phyloP scores from a whole-genome alignment of 2,113 vertebrate genomes.

The Rhinopomastus cyanomelas region DNA sequence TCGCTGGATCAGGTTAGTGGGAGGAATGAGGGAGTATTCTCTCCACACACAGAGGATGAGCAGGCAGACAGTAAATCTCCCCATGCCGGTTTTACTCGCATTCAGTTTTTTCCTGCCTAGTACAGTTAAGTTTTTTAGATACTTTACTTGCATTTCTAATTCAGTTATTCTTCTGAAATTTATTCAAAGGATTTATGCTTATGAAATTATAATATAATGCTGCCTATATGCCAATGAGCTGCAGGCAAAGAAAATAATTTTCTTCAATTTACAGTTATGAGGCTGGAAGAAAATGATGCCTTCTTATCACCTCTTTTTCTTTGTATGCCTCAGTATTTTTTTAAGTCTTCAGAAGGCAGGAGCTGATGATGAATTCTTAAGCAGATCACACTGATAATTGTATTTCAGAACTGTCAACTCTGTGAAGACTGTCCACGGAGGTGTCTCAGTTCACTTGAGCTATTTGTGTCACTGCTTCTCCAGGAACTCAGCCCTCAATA shows the following conservation, averaged over 20 bases:
- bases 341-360: slow-evolving; percentile 84
- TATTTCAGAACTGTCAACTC: slow-evolving; percentile 93
- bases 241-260: slow-evolving; percentile 88
- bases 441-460: slow-evolving; percentile 81
- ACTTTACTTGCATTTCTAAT: slow-evolving; percentile 85
- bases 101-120: slow-evolving; percentile 59
- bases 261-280: slow-evolving; percentile 89
- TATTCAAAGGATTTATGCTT: slow-evolving; percentile 89
- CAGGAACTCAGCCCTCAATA: slow-evolving; percentile 80
- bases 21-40: slow-evolving; percentile 43
- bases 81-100: neutral
- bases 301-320: slow-evolving; percentile 81
- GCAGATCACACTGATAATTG: slow-evolving; percentile 97
- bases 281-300: slow-evolving; percentile 79
- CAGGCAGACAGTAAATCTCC: slow-evolving; percentile 28
- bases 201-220: slow-evolving; percentile 89
- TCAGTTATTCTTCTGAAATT: slow-evolving; percentile 85
- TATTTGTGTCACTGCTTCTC: slow-evolving; percentile 83
- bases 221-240: slow-evolving; percentile 86
- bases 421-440: slow-evolving; percentile 85
- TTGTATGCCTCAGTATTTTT: slow-evolving; percentile 74
- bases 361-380: slow-evolving; percentile 93
- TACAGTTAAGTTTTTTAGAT: slow-evolving; percentile 78
- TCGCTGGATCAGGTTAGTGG: slow-evolving; percentile 46
- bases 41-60: slow-evolving; percentile 46